These are phyloP conservation scores for Andrena dorsata DNA, from an alignment of 2,888 invertebrate genomes.

Conservation along the genomic window DNA sequence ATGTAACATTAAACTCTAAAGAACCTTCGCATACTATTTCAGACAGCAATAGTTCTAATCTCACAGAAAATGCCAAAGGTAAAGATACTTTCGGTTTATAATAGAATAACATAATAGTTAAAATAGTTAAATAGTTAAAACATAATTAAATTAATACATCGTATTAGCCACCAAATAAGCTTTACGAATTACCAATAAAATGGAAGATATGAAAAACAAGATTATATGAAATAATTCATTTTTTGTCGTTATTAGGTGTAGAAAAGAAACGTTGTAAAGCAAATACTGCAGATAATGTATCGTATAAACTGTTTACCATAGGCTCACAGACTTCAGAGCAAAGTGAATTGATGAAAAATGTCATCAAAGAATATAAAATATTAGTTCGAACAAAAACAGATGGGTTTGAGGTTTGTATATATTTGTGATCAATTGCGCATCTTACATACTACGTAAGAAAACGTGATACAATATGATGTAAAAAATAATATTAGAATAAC, in stretches of 20 bases:
- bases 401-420: conserved; percentile 71
- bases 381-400: conserved; percentile 75
- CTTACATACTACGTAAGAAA: too few species aligned
- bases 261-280: conserved; percentile 3
- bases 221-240: conserved; percentile 2
- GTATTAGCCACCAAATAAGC: too few species aligned
- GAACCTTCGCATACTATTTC: not conserved
- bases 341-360: conserved; percentile 71
- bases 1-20: not conserved
- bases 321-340: conserved; percentile 64
- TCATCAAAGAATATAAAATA: conserved; percentile 72
- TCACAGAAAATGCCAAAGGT: conserved; percentile 18
- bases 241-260: conserved; percentile 20
- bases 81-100: not conserved
- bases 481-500: not conserved
- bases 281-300: conserved; percentile 52
- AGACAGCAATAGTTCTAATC: conserved; percentile 1
- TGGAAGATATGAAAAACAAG: not conserved
- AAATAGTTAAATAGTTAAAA: not conserved
- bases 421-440: too few species aligned
- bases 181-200: not conserved
- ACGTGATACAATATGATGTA: too few species aligned
- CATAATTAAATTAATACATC: not conserved
- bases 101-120: too few species aligned
- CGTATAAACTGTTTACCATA: conserved; percentile 73